Evolutionary conservation across 1,140 invertebrate species (phyloP).

Genomic region (Oncopodura yosiiana): DNA sequence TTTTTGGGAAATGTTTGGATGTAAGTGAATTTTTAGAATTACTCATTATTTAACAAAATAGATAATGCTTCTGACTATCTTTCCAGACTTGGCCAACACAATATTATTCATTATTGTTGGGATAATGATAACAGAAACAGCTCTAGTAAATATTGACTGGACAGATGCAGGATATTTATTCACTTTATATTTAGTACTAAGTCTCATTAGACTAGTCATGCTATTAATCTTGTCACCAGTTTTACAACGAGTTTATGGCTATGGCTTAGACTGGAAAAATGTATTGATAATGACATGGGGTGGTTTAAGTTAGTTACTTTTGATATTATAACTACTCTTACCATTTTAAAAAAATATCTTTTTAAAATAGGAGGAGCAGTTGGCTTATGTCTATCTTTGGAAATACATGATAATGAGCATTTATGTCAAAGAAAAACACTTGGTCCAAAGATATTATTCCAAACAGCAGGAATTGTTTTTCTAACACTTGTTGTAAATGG

Average conservation of each 20-base stretch:
- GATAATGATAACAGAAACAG: constrained; percentile 40
- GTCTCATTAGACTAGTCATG: constrained; percentile 38
- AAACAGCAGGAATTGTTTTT: constrained; percentile 41
- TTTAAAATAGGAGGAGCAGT: constrained; percentile 43
- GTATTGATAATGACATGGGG: constrained; percentile 31
- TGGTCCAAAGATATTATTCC: constrained; percentile 37
- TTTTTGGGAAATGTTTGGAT: constrained; percentile 45
- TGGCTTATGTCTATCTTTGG: constrained; percentile 42
- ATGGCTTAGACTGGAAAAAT: constrained; percentile 42
- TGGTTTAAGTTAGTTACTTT: constrained; percentile 34
- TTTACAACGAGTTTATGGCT: constrained; percentile 41
- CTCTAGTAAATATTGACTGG: constrained; percentile 29
- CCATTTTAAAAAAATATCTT: not conserved
- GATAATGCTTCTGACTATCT: too few species aligned
- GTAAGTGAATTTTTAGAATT: too few species aligned
- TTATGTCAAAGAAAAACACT: constrained; percentile 36
- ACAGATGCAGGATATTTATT: constrained; percentile 40
- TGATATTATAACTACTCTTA: not conserved
- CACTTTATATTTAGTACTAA: constrained; percentile 40
- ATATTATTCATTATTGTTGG: constrained; percentile 45
- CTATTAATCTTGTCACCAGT: constrained; percentile 42
- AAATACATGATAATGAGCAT: constrained; percentile 38
- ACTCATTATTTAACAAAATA: too few species aligned
- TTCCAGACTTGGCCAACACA: constrained; percentile 45
- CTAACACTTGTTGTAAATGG: constrained; percentile 42